phyloP scores from a whole-genome alignment of 2,888 invertebrate species.

The Agriopis marginaria region DNA sequence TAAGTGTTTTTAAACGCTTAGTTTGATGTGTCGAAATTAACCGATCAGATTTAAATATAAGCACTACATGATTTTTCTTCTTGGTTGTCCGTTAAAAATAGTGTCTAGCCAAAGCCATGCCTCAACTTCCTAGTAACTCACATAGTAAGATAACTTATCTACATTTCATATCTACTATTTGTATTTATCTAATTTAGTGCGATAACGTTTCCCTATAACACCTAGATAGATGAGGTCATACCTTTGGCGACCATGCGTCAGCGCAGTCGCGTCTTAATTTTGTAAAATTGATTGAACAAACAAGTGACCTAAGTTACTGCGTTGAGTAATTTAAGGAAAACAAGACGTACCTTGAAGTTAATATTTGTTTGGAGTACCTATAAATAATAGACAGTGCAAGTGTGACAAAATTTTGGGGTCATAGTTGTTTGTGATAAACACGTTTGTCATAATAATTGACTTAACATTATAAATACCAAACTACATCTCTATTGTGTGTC shows the following conservation, averaged over 20 bases:
- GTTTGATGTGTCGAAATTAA: too few relatives aligned
- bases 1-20: too few relatives aligned
- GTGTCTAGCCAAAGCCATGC: too few relatives aligned
- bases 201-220: slow-evolving; percentile 2
- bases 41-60: too few relatives aligned
- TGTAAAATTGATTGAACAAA: neutral
- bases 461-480: neutral
- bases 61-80: too few relatives aligned
- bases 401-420: neutral
- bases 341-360: neutral
- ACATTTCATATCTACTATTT: neutral
- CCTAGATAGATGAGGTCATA: slow-evolving; percentile 11
- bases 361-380: neutral
- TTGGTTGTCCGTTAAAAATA: too few relatives aligned
- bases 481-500: neutral
- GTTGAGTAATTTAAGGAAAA: neutral
- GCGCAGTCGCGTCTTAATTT: neutral
- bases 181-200: slow-evolving; percentile 2
- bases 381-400: neutral
- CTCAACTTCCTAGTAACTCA: too few relatives aligned
- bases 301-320: neutral
- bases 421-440: too few relatives aligned
- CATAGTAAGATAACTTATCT: neutral
- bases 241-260: neutral
- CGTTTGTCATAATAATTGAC: neutral